Evolutionary conservation across 2,113 vertebrate species (phyloP).

Genomic region (Diadophis punctatus): DNA sequence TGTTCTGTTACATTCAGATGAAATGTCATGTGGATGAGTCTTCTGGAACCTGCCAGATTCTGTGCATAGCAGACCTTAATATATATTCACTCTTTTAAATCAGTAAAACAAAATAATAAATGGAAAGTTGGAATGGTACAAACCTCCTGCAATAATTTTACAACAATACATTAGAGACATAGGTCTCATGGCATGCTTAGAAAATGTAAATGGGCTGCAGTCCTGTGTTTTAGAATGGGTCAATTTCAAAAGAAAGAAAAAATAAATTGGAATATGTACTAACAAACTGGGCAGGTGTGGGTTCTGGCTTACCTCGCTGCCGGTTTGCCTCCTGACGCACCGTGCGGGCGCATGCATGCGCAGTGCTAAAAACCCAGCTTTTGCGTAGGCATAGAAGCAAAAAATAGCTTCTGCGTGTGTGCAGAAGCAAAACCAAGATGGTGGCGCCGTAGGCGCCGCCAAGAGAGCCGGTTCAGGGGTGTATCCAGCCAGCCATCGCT

Average conservation of each 20-base stretch:
- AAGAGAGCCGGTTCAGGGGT: too few species aligned
- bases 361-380: too few species aligned
- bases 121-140: not conserved
- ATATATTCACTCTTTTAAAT: not conserved
- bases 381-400: too few species aligned
- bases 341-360: too few species aligned
- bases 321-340: too few species aligned
- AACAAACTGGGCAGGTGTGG: too few species aligned
- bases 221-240: not conserved
- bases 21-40: constrained; percentile 6
- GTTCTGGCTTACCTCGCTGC: too few species aligned
- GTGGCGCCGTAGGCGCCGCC: too few species aligned
- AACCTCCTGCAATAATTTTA: not conserved
- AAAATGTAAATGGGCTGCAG: not conserved
- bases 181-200: not conserved
- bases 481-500: too few species aligned
- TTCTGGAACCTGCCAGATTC: not conserved
- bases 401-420: too few species aligned
- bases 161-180: not conserved
- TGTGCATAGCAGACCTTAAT: not conserved
- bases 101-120: not conserved
- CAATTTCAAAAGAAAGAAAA: not conserved
- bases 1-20: constrained; percentile 28
- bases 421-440: too few species aligned
- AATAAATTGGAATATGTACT: not conserved